phyloP scores from a whole-genome alignment of 2,113 vertebrate genomes.

The Cheirogaleus medius region DNA sequence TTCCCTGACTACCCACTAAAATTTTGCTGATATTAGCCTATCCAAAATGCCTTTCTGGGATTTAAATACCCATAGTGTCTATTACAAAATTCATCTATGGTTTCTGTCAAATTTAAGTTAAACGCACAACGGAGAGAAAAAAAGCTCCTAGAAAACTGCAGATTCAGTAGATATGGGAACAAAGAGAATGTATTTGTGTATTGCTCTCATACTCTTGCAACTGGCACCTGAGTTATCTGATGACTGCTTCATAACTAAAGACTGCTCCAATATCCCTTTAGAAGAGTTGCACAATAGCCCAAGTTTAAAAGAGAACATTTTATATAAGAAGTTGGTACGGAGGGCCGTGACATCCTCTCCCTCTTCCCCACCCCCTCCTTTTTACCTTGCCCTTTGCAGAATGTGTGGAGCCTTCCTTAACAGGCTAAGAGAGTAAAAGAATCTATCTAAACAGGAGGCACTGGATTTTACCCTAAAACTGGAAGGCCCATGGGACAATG shows the following conservation, averaged over 20 bases:
- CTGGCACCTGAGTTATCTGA: background rate
- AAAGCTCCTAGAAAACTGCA: conserved; percentile 79
- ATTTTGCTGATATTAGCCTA: conserved; percentile 85
- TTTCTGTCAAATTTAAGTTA: conserved; percentile 83
- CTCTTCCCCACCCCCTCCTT: accelerated
- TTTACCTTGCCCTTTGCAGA: background rate
- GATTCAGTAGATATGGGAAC: conserved; percentile 78
- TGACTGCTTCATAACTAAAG: background rate
- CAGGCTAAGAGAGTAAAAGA: background rate
- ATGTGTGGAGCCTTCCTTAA: background rate
- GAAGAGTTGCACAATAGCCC: background rate
- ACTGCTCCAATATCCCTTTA: background rate
- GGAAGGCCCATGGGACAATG: background rate
- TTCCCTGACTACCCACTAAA: conserved; percentile 84
- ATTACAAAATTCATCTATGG: conserved; percentile 78
- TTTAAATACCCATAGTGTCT: conserved; percentile 74
- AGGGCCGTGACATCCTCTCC: background rate
- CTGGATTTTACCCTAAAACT: background rate
- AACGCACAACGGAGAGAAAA: conserved; percentile 77
- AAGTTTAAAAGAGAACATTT: background rate
- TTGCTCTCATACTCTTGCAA: background rate
- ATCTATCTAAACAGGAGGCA: background rate
- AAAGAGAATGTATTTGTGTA: conserved; percentile 62
- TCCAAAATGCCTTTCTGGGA: conserved; percentile 84
- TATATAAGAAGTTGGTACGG: background rate